Evolutionary conservation across 1,140 invertebrate species (phyloP), one percentile per base, ranked within the genome.

Genomic region (Drosophila bocqueti): DNA sequence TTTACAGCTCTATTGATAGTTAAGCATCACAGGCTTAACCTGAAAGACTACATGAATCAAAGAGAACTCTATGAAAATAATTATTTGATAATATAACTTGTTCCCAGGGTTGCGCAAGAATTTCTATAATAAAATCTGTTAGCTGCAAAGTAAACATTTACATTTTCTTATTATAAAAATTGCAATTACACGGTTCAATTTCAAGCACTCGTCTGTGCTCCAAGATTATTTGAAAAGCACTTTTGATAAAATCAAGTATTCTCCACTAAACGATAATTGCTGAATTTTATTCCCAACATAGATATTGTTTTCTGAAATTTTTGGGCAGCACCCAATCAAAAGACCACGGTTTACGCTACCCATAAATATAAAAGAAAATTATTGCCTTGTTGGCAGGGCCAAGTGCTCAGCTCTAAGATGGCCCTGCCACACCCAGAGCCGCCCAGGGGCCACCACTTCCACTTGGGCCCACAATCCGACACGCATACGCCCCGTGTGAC

Each of bases 401-500:
- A n/a, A 67, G 38, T 58, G 61, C 60, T 65, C 59, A 68, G 78
- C 67, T 55, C 67, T 68, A 74, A 66, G 62, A 57, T 26, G 54
- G 42, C 31, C 31, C 46, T 49, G 54, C 52, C 45, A 67, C 73
- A 60, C 63, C 63, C 74, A 45, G 29, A 26, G 42, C 45, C n/a
- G 10, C 18, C 38, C 18, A n/a, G 29, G 24, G 11, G 54, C 64
- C 29, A 24, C 72, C 46, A 36, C 18, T 62, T 31, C 34, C 13
- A 57, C 59, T 60, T 40, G 47, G 29, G 45, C 31, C 42, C 38
- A 76, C 54, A 62, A 64, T 21, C 45, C 49, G 63, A 72, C 80
- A 82, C 79, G 79, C 82, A 71, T 80, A 76, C 61, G 64, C 60
- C 81, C 79, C 68, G 84, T 89, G 83, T 80, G 80, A 64, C 81